Evolutionary conservation across 1,140 invertebrate genomes (phyloP).

Genomic region (Drosophila truncata): DNA sequence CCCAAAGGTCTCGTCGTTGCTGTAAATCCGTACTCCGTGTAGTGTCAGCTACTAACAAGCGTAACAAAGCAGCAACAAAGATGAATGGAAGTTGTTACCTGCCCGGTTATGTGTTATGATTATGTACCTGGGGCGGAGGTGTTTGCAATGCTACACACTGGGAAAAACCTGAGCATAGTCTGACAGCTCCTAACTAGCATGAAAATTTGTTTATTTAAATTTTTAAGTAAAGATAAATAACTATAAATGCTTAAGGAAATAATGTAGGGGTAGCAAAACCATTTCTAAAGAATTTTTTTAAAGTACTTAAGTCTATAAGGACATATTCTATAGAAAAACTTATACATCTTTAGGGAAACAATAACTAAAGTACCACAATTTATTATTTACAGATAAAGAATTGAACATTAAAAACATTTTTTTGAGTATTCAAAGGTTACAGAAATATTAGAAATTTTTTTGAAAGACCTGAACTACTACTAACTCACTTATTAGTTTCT

Average conservation of each 20-base stretch:
- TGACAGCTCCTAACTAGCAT: too few relatives aligned
- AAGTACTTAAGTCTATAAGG: too few relatives aligned
- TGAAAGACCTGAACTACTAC: neutral
- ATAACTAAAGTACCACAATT: too few relatives aligned
- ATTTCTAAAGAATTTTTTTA: neutral
- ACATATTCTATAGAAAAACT: too few relatives aligned
- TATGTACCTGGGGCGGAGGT: conserved; percentile 67
- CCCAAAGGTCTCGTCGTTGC: conserved; percentile 41
- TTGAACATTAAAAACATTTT: neutral
- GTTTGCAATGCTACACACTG: conserved; percentile 52
- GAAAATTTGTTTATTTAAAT: neutral
- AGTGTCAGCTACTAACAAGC: conserved; percentile 80
- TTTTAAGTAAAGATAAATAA: neutral
- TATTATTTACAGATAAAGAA: neutral
- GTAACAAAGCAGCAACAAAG: conserved; percentile 61
- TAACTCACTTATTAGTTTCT: too few relatives aligned
- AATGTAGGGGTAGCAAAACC: neutral
- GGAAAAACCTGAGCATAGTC: neutral
- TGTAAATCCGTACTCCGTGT: conserved; percentile 64
- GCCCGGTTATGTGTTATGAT: conserved; percentile 69
- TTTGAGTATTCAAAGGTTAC: neutral
- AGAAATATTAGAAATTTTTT: neutral
- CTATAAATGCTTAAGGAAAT: neutral
- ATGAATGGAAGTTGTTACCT: conserved; percentile 80
- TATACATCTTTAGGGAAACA: neutral